Evolutionary conservation across 2,797 vertebrate genomes (phyloP), one percentile per base, ranked within the genome.

Genomic region (Adrianichthys oophorus): DNA sequence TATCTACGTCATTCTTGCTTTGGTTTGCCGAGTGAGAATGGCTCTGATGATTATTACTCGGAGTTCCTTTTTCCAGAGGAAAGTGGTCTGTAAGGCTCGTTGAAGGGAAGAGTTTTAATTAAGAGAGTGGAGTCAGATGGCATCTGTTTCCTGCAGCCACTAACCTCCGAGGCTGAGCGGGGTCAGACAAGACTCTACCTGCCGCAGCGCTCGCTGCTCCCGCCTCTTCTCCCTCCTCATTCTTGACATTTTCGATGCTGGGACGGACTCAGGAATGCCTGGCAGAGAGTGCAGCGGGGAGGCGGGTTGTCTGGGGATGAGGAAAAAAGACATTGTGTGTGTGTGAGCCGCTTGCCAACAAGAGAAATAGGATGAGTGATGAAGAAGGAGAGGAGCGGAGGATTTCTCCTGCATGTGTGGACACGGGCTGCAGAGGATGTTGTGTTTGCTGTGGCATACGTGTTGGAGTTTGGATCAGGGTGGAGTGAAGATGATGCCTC

Each of bases 181-280:
- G 72, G 84, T 80, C 46, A 76, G 83, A 91, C 92, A 92, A 90
- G 92, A 92, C 90, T 84, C 76, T 91, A 92, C 91, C 90, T 92
- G 92, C 83, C 72, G 66, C 75, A 49, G 66, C 21, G 62, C 76
- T 85, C 81, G 59, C 72, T 79, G 84, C 87, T 84, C 80, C 74
- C 85, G 90, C 85, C 85, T 79, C 70, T 83, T 68, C 85, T 87
- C 79, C 78, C 85, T 85, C 79, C 73, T 86, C 89, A 87, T 85
- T 87, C 85, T 86, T 90, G 88, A 90, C 89, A 90, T 90, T 88
- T 90, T 83, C 86, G 84, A 92, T 90, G 87, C 82, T 76, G 62
- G 85, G 85, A 86, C 85, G 88, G 90, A 89, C 83, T 80, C 85
- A 85, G 88, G 89, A 92, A 92, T 92, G 89, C 91, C 85, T 88